Conservation (phyloP, 2,888 invertebrate genomes). For the Troglohyphantes excavatus region DNA sequence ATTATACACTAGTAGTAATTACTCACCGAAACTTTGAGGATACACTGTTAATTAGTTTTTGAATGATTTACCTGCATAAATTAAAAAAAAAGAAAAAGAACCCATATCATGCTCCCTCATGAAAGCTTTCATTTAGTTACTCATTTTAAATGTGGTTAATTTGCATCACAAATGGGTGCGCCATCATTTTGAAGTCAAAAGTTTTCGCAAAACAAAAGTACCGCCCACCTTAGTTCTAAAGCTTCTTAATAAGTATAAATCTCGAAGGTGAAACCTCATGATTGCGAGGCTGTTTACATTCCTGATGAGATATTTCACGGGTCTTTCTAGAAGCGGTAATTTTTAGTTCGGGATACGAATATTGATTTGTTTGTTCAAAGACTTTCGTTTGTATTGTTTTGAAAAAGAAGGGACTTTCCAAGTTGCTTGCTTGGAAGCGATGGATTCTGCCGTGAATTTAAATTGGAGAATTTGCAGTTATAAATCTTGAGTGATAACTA, state of each 20-base stretch:
- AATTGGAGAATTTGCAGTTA: not conserved
- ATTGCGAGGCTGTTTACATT: not conserved
- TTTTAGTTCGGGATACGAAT: not conserved
- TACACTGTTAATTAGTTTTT: not conserved
- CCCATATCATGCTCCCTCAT: not conserved
- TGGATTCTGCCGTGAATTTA: not conserved
- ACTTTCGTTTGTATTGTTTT: not conserved
- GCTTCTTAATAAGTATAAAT: not conserved
- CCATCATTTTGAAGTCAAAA: slow-evolving; percentile 5
- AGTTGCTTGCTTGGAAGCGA: too few relatives aligned
- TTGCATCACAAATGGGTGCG: not conserved
- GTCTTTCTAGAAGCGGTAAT: not conserved
- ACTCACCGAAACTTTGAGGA: too few relatives aligned
- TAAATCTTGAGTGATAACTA: too few relatives aligned
- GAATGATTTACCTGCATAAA: not conserved
- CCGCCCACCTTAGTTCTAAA: not conserved
- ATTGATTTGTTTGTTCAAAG: not conserved
- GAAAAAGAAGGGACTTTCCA: not conserved
- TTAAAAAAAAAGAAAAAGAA: not conserved
- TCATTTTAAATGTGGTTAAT: not conserved
- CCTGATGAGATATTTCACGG: not conserved
- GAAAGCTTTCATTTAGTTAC: not conserved
- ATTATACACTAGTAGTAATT: too few relatives aligned
- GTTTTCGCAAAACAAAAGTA: not conserved
- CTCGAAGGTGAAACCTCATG: not conserved